Evolutionary conservation across 2,888 invertebrate species (phyloP).

Genomic region (Glyphotaelius pellucidus): DNA sequence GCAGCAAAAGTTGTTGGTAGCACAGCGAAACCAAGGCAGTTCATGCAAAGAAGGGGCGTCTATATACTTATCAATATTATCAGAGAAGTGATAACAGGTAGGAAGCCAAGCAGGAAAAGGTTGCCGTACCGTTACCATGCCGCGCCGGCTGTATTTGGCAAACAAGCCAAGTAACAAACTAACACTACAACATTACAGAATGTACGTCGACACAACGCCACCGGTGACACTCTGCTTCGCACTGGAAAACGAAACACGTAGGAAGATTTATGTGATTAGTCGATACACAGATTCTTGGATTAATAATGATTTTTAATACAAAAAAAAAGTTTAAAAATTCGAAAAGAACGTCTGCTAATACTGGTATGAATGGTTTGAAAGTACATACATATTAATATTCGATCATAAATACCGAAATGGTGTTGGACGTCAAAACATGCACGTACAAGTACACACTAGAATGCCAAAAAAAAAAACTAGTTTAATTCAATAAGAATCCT

Average conservation of each 20-base stretch:
- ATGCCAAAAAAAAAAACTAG: conserved; percentile 42
- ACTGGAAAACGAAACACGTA: background rate
- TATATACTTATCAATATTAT: background rate
- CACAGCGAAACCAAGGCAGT: background rate
- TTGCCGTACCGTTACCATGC: conserved; percentile 8
- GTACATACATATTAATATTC: background rate
- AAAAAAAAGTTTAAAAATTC: background rate
- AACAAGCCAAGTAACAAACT: background rate
- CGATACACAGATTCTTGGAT: background rate
- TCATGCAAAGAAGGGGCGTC: background rate
- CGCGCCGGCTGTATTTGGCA: background rate
- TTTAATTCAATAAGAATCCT: conserved; percentile 56
- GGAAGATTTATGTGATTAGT: background rate
- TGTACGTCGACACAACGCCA: background rate
- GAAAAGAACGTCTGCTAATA: background rate
- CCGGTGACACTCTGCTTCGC: background rate
- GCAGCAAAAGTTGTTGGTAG: background rate
- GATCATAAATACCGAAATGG: background rate
- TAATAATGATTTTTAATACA: background rate
- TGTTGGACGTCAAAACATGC: background rate
- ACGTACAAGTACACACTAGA: background rate
- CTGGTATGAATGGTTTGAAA: background rate
- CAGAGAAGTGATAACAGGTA: background rate
- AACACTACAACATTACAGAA: background rate
- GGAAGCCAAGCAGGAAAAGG: background rate